Conservation (phyloP, 2,888 invertebrate species). For the Rotaria magnacalcarata region DNA sequence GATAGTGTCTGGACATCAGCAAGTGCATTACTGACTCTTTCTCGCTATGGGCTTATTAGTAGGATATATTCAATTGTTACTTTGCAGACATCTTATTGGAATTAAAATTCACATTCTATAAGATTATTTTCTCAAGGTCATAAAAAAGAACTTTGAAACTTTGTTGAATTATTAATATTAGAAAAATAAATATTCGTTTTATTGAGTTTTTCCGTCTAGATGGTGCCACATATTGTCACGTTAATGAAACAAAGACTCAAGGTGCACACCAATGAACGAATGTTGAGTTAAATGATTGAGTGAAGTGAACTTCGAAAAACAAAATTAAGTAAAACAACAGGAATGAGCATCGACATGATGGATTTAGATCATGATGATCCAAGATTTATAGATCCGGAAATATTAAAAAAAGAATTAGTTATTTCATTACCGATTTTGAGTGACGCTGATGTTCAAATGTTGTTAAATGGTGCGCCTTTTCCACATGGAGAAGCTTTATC, state of each 20-base stretch:
- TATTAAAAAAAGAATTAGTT: conserved; percentile 12
- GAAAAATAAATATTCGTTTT: not conserved
- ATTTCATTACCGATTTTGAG: not conserved
- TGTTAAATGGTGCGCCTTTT: not conserved
- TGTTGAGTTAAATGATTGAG: not conserved
- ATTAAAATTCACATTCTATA: not conserved
- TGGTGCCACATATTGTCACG: conserved; percentile 3
- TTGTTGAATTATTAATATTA: not conserved
- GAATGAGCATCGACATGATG: not conserved
- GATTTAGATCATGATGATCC: not conserved
- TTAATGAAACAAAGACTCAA: not conserved
- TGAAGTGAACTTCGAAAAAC: no score
- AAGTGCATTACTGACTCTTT: not conserved
- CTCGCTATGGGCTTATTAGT: not conserved
- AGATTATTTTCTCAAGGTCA: not conserved
- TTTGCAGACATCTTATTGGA: not conserved
- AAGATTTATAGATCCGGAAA: not conserved
- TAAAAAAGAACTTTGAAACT: not conserved
- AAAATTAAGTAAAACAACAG: not conserved
- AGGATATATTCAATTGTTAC: not conserved
- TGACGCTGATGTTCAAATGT: not conserved
- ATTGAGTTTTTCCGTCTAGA: not conserved
- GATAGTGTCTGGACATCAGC: no score
- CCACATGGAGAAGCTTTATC: not conserved
- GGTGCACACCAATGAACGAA: not conserved